phyloP scores from a whole-genome alignment of 2,113 vertebrate genomes.

The Hippocampus barbouri region DNA sequence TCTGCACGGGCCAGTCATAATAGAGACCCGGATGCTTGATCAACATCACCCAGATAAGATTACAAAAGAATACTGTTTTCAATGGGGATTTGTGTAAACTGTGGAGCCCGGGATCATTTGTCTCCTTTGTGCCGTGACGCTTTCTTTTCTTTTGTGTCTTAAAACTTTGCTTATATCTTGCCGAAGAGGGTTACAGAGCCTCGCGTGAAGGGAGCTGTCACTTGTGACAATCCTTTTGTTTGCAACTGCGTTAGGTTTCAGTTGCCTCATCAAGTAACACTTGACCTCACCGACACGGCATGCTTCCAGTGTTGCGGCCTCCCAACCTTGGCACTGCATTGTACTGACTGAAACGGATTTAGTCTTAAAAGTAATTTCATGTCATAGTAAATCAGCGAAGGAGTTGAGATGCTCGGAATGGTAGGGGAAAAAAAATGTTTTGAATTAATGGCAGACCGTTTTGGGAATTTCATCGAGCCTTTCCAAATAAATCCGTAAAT shows the following conservation, averaged over 20 bases:
- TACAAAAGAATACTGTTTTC: conserved; percentile 77
- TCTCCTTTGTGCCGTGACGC: conserved; percentile 27
- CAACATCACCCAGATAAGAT: conserved; percentile 74
- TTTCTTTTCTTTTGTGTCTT: conserved; percentile 36
- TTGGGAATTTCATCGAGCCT: not conserved
- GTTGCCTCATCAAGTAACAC: not conserved
- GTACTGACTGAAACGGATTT: no score
- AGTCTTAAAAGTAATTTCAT: no score
- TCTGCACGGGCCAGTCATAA: conserved; percentile 74
- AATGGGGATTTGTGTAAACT: conserved; percentile 75
- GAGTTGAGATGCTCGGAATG: not conserved
- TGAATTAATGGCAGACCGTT: not conserved
- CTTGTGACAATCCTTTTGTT: conserved; percentile 17
- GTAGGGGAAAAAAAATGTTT: not conserved
- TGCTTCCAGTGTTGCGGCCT: no score
- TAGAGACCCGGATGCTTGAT: conserved; percentile 65
- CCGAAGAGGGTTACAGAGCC: conserved; percentile 44
- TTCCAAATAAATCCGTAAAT: not conserved
- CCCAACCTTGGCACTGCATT: no score
- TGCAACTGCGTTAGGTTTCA: not conserved
- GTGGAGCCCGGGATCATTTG: conserved; percentile 53
- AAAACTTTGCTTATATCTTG: conserved; percentile 48
- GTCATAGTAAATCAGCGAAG: no score
- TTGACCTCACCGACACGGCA: not conserved
- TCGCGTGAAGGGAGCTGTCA: conserved; percentile 51